Evolutionary conservation across 2,888 invertebrate species (phyloP), one percentile per base, ranked within the genome.

Genomic region (Platycheirus albimanus): DNA sequence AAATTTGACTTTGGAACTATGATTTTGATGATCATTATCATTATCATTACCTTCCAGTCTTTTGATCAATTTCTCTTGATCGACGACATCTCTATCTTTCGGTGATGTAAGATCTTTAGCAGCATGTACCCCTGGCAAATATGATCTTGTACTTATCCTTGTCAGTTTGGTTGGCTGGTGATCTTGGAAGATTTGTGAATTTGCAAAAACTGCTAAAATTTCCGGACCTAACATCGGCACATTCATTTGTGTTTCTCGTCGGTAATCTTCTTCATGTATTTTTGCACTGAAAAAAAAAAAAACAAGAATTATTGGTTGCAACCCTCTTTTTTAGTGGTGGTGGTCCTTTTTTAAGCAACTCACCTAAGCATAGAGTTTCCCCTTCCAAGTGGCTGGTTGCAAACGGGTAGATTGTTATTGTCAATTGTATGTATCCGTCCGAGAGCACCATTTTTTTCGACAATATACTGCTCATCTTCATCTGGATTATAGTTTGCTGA

Each of bases 131-230:
- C 88, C 89, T 1, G 90, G 86, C 61, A 90, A 66, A 76, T 86
- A 88, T 13, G 87, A 87, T 85, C 88, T 90, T 6, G 90, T 90
- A 78, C 85, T 88, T 38, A 89, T 90, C 67, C 90, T 88, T 66
- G 87, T 89, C 63, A 90, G 72, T 85, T 91, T 89, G 7, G 90
- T 89, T 4, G 90, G 90, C 85, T 91, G 91, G 86, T 91, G 90
- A 69, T 91, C 91, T 86, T 90, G 89, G 86, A 91, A 91, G 76
- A 91, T 91, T 86, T 91, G 91, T 71, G 91, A 91, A 69, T 90
- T 91, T 45, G 90, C 89, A 85, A 91, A 91, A 7, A 91, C 91
- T 0, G 91, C 88, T 74, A 91, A 71, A 66, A 91, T 91, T 86
- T 91, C 91, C 0, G 91, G 91, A 1, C 91, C 91, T 84, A 91